Conservation (phyloP, 2,888 invertebrate genomes). For the Sipunculus nudus region DNA sequence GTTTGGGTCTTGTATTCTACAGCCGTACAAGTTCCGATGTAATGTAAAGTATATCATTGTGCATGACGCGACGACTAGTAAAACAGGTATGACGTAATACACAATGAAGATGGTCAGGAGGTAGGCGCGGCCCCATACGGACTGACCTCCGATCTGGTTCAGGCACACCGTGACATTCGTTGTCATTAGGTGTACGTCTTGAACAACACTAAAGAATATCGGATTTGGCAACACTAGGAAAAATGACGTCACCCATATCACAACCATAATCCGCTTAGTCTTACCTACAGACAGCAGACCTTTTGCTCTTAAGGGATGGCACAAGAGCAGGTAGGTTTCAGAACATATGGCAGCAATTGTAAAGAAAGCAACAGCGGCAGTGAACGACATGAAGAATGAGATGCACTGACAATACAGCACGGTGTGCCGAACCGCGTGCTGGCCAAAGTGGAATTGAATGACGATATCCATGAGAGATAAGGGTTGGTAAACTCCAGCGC, state of each 20-base stretch:
- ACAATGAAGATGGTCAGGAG: conserved; percentile 22
- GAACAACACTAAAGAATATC: conserved; percentile 16
- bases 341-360: conserved; percentile 33
- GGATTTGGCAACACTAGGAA: conserved; percentile 21
- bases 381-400: conserved; percentile 24
- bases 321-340: conserved; percentile 35
- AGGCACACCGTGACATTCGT: conserved; percentile 22
- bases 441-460: not conserved
- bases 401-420: conserved; percentile 21
- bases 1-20: not conserved
- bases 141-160: conserved; percentile 10
- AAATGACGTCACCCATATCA: conserved; percentile 26
- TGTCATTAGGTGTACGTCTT: conserved; percentile 6
- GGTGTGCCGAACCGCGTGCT: not conserved
- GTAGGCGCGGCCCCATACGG: conserved; percentile 9
- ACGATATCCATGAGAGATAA: conserved; percentile 26
- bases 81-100: conserved; percentile 28
- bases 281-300: conserved; percentile 21
- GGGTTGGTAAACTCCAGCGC: conserved; percentile 18
- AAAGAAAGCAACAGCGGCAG: conserved; percentile 26
- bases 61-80: conserved; percentile 24
- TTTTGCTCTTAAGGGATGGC: conserved; percentile 29
- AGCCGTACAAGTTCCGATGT: not conserved
- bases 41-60: conserved; percentile 25
- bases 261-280: conserved; percentile 8